Evolutionary conservation across 2,888 invertebrate species (phyloP), one percentile per base, ranked within the genome.

Genomic region (Bembecia ichneumoniformis): DNA sequence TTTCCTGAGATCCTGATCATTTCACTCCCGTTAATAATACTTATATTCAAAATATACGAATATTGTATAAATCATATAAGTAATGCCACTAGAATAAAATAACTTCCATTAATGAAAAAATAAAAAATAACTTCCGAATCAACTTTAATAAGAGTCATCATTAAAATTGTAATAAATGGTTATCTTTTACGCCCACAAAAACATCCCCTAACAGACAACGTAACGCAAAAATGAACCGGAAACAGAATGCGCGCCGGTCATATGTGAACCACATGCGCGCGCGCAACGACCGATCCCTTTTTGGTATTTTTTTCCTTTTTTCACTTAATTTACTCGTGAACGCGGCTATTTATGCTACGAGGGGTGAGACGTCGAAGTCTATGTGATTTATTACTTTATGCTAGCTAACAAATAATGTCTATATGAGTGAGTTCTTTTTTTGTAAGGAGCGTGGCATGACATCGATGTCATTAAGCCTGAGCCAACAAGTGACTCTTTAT

Each of bases 221-320:
- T 64, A 61, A 65, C 71, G 65, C 64, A 63, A 79, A 82, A 82
- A 78, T 77, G 62, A 70, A 79, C 81, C 84, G 86, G 86, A 86
- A 86, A 81, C 73, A 61, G 57, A 56, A 53, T 49, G 14, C 56
- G 58, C 59, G 60, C 77, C 71, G 77, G 84, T 86, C 76, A 80
- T 84, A 86, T 64, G 59, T 68, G 53, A 66, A 84, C 86, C 81
- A 82, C 84, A 86, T 77, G 78, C 75, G 48, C 51, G 70, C 74
- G 72, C 77, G 71, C 62, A 60, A 64, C 64, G 57, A 43, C 13
- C 55, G 63, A 67, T 74, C 79, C 80, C 74, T 82, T 83, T 83
- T 82, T 75, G 70, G 62, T 59, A 55, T 65, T 70, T 74, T 70
- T 73, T 72, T 64, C 64, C 70, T 74, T 70, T 74, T 73, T 72